A percentile compares a stretch with the other conserved stretches of the same genome.
These are phyloP conservation scores for Drosophila borborema DNA, from an alignment of 2,888 invertebrate genomes.

Conservation along the genomic window DNA sequence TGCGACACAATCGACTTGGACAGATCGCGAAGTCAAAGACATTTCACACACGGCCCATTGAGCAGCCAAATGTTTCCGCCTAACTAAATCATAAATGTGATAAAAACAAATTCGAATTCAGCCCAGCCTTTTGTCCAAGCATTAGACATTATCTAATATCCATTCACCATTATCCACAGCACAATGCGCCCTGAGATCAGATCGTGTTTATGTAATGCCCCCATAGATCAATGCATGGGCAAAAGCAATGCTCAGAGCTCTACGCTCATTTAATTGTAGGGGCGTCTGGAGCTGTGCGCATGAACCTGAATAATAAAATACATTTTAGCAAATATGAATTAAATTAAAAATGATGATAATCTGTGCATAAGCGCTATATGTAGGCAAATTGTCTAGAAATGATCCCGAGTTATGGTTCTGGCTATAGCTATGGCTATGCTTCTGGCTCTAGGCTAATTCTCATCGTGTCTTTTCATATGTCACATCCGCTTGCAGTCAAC, in stretches of 20 bases:
- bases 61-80: conserved; percentile 53
- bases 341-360: conserved; percentile 43
- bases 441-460: conserved; percentile 12
- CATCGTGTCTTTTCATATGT: conserved; percentile 17
- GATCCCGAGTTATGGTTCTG: conserved; percentile 30
- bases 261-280: conserved; percentile 58
- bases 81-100: conserved; percentile 29
- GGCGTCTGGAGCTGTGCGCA: conserved; percentile 29
- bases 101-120: conserved; percentile 29
- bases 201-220: conserved; percentile 38
- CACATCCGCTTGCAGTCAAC: conserved; percentile 41
- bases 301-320: conserved; percentile 62
- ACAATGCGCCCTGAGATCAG: conserved; percentile 60
- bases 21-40: conserved; percentile 49
- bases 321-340: conserved; percentile 35
- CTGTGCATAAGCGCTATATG: conserved; percentile 45
- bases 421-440: not conserved
- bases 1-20: conserved; percentile 23
- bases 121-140: conserved; percentile 24
- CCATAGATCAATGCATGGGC: conserved; percentile 3
- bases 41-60: conserved; percentile 33
- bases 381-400: conserved; percentile 56
- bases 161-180: conserved; percentile 31
- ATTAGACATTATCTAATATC: conserved; percentile 25
- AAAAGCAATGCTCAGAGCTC: conserved; percentile 5